A percentile compares a stretch with the other conserved stretches of the same genome.
Evolutionary conservation across 2,797 vertebrate species (phyloP).

Genomic region (Cynopterus sphinx): DNA sequence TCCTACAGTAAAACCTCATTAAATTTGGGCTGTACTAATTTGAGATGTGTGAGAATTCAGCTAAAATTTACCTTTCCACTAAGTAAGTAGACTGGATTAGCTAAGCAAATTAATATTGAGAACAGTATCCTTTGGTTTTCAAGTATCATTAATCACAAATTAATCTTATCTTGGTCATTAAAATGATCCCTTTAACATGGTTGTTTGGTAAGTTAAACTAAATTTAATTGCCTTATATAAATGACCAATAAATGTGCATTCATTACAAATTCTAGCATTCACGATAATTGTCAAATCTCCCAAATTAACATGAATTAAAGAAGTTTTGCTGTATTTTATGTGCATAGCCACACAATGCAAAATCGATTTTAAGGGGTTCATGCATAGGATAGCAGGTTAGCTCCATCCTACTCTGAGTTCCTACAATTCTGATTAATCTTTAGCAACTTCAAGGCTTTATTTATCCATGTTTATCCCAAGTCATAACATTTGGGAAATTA

Average conservation of each 20-base stretch:
- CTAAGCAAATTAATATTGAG: background rate
- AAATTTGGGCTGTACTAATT: background rate
- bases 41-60: background rate
- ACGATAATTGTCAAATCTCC: background rate
- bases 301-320: slow-evolving; percentile 53
- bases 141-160: slow-evolving; percentile 55
- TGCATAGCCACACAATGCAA: background rate
- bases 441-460: background rate
- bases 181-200: slow-evolving; percentile 5
- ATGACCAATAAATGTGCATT: slow-evolving; percentile 44
- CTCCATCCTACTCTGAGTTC: background rate
- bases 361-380: background rate
- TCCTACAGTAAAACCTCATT: slow-evolving; percentile 53
- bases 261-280: slow-evolving; percentile 21
- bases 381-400: background rate
- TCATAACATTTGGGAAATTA: slow-evolving; percentile 30
- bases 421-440: background rate
- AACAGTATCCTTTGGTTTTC: slow-evolving; percentile 15
- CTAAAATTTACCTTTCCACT: slow-evolving; percentile 5
- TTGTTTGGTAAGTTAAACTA: background rate
- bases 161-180: slow-evolving; percentile 51
- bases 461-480: no score
- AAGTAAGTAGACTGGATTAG: background rate
- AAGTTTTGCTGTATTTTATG: slow-evolving; percentile 45
- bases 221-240: slow-evolving; percentile 44